phyloP scores from a whole-genome alignment of 1,140 invertebrate genomes.

The Drosophila erecta region DNA sequence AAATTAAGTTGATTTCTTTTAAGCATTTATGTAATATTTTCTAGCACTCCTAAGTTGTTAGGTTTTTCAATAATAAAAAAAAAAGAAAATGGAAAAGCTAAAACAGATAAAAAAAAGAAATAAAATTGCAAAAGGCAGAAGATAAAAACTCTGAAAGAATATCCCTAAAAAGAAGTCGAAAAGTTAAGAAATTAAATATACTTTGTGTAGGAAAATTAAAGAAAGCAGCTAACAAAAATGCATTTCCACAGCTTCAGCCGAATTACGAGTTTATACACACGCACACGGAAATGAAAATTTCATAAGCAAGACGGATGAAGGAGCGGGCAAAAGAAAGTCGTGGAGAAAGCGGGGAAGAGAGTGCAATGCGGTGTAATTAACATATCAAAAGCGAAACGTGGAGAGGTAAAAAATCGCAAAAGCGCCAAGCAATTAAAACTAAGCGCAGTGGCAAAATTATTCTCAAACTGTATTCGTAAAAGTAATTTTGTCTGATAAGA shows the following conservation, averaged over 20 bases:
- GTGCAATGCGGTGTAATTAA: constrained; percentile 57
- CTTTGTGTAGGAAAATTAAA: constrained; percentile 21
- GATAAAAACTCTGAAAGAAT: neutral
- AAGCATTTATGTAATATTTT: too few relatives aligned
- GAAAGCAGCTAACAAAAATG: constrained; percentile 9
- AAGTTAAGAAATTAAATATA: constrained; percentile 12
- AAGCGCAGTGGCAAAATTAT: constrained; percentile 13
- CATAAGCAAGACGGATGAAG: constrained; percentile 16
- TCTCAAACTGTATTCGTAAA: constrained; percentile 11
- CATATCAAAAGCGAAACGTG: constrained; percentile 57
- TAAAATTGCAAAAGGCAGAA: neutral
- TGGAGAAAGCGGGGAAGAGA: neutral
- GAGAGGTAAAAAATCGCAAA: neutral
- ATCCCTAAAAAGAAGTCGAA: constrained; percentile 3
- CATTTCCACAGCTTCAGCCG: constrained; percentile 17
- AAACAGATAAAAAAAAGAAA: neutral
- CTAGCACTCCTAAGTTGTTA: neutral
- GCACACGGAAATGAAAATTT: constrained; percentile 20
- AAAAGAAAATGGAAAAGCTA: neutral
- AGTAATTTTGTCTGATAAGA: constrained; percentile 1
- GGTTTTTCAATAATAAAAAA: neutral
- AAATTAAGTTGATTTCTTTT: too few relatives aligned
- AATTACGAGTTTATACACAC: constrained; percentile 22
- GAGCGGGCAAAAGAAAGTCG: neutral
- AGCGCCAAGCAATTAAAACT: constrained; percentile 33